Percentiles rank a stretch among this genome's conserved stretches.
These are phyloP conservation scores for Corythoichthys haematopterus DNA, from an alignment of 2,113 vertebrate genomes.

Conservation along the genomic window DNA sequence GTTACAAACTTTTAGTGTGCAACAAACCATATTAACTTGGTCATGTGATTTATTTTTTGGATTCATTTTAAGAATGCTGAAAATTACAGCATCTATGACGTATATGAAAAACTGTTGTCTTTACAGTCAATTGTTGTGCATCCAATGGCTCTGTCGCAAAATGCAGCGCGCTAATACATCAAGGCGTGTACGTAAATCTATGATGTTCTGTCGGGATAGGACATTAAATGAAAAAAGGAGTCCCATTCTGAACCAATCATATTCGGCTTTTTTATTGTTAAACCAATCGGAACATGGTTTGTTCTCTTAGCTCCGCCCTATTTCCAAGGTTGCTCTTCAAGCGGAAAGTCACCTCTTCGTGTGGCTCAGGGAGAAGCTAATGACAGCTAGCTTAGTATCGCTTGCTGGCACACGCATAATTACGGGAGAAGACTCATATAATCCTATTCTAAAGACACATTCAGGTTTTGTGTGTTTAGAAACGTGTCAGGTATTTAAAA, in stretches of 20 bases:
- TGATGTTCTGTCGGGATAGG: neutral
- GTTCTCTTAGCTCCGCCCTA: conserved; percentile 8
- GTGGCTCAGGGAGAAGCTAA: conserved; percentile 31
- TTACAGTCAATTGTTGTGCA: too few species aligned
- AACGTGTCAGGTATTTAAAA: neutral
- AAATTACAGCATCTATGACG: too few species aligned
- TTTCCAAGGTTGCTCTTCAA: conserved; percentile 40
- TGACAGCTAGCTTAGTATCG: conserved; percentile 25
- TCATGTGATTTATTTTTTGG: too few species aligned
- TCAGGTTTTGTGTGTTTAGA: neutral
- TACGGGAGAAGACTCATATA: conserved; percentile 55
- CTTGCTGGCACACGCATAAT: conserved; percentile 8
- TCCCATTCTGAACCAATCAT: conserved; percentile 29
- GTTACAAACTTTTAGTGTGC: too few species aligned
- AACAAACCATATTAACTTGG: too few species aligned
- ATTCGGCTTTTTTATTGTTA: fast-evolving
- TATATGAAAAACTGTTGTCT: too few species aligned
- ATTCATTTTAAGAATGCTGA: too few species aligned
- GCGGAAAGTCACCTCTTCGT: conserved; percentile 57
- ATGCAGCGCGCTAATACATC: conserved; percentile 7
- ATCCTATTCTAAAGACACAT: neutral
- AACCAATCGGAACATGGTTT: conserved; percentile 28
- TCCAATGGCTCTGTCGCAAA: conserved; percentile 13
- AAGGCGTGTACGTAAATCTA: conserved; percentile 28
- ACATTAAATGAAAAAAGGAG: neutral